A percentile compares a stretch with the other conserved stretches of the same genome.
Conservation (phyloP, 1,140 invertebrate genomes). For the Drosophila baimaii region DNA sequence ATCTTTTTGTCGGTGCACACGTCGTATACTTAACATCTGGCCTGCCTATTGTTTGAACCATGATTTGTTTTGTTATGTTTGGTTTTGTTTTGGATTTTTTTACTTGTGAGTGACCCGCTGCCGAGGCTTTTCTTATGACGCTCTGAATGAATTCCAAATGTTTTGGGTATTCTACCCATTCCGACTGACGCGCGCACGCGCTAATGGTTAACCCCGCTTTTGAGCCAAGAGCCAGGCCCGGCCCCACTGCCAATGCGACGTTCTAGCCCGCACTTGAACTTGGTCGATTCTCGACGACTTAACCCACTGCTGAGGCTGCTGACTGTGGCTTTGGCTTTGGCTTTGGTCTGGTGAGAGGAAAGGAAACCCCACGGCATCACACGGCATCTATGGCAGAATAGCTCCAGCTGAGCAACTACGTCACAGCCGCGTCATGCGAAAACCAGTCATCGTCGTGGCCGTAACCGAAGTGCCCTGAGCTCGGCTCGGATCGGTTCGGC, state of each 20-base stretch:
- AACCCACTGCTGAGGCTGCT: slow-evolving; percentile 60
- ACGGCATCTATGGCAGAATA: slow-evolving; percentile 13
- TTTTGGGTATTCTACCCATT: slow-evolving; percentile 45
- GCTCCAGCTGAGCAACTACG: slow-evolving; percentile 61
- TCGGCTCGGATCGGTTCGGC: slow-evolving; percentile 25
- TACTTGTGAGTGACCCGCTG: slow-evolving; percentile 51
- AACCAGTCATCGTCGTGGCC: slow-evolving; percentile 62
- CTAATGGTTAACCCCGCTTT: slow-evolving; percentile 67
- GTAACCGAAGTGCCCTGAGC: slow-evolving; percentile 18
- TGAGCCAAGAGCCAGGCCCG: slow-evolving; percentile 19
- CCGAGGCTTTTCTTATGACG: slow-evolving; percentile 70
- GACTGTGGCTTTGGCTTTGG: slow-evolving; percentile 21
- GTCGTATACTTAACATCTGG: slow-evolving; percentile 34
- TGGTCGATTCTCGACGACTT: slow-evolving; percentile 70
- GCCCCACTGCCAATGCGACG: slow-evolving; percentile 60
- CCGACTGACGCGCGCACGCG: slow-evolving; percentile 73
- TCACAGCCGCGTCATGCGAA: slow-evolving; percentile 79
- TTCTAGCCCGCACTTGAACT: slow-evolving; percentile 81
- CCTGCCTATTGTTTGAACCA: background rate
- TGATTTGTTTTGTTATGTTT: slow-evolving; percentile 16
- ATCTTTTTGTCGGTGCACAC: slow-evolving; percentile 8
- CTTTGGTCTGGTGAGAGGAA: slow-evolving; percentile 55
- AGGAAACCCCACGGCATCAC: slow-evolving; percentile 73
- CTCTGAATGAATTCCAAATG: slow-evolving; percentile 56
- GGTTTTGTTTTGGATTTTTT: slow-evolving; percentile 16